phyloP scores from a whole-genome alignment of 1,140 invertebrate genomes.

The Drosophila oshimai region DNA sequence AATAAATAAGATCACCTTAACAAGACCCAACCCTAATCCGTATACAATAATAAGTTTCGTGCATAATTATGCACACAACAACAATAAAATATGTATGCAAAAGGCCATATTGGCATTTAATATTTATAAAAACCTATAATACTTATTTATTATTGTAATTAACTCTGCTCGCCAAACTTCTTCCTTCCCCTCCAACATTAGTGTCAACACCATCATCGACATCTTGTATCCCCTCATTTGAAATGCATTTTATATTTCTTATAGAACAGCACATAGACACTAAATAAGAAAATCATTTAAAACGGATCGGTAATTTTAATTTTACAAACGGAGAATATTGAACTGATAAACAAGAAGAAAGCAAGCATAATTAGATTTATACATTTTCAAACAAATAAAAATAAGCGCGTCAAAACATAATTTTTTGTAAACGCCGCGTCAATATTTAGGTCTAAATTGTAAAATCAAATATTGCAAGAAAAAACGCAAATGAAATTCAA shows the following conservation, averaged over 20 bases:
- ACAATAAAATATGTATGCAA: conserved; percentile 2
- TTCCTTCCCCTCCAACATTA: conserved; percentile 6
- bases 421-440: conserved; percentile 68
- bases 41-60: conserved; percentile 58
- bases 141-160: conserved; percentile 44
- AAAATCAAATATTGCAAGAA: conserved; percentile 71
- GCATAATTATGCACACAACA: conserved; percentile 16
- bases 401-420: conserved; percentile 49
- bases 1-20: conserved; percentile 10
- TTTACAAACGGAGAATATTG: conserved; percentile 70
- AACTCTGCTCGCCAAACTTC: conserved; percentile 48
- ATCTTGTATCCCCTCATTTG: conserved; percentile 51
- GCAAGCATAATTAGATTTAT: conserved; percentile 60
- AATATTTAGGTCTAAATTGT: conserved; percentile 67
- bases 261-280: conserved; percentile 30
- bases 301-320: conserved; percentile 29
- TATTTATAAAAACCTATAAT: conserved; percentile 22
- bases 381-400: conserved; percentile 30
- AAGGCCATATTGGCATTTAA: conserved; percentile 69
- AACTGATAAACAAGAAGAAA: conserved; percentile 75
- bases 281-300: conserved; percentile 20
- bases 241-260: conserved; percentile 76
- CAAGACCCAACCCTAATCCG: conserved; percentile 21
- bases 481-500: conserved; percentile 49
- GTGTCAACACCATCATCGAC: conserved; percentile 18